Evolutionary conservation across 2,113 vertebrate genomes (phyloP).

Genomic region (Panthera tigris): DNA sequence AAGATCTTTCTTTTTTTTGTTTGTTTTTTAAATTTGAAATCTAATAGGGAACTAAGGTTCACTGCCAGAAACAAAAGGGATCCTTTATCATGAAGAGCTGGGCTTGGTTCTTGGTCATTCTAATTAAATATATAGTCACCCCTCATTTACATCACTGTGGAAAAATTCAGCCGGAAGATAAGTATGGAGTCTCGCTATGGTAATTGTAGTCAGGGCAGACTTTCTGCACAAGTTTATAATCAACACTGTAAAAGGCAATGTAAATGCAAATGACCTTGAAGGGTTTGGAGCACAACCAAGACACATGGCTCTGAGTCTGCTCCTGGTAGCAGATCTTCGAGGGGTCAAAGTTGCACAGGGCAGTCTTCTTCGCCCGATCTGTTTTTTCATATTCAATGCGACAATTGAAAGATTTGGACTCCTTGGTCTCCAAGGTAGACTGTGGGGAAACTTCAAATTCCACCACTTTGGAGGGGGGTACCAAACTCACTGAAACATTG

Average conservation of each 20-base stretch:
- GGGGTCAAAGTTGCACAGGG: constrained; percentile 93
- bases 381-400: constrained; percentile 99
- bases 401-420: constrained; percentile 98
- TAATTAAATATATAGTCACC: neutral
- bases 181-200: constrained; percentile 97
- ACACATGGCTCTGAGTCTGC: constrained; percentile 99
- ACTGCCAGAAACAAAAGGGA: constrained; percentile 77
- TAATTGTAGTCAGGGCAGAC: constrained; percentile 99
- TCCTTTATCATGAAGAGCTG: constrained; percentile 50
- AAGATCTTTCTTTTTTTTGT: constrained; percentile 59
- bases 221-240: constrained; percentile 99
- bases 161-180: constrained; percentile 93
- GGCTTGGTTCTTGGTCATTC: constrained; percentile 49
- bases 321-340: constrained; percentile 99
- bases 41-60: constrained; percentile 77
- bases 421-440: constrained; percentile 96
- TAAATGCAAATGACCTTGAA: constrained; percentile 99
- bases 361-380: constrained; percentile 98
- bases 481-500: constrained; percentile 98
- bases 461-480: constrained; percentile 98
- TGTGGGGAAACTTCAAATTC: constrained; percentile 96
- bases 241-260: constrained; percentile 99
- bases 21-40: constrained; percentile 66
- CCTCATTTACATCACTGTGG: neutral
- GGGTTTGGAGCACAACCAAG: constrained; percentile 99